Evolutionary conservation across 2,113 vertebrate species (phyloP).

Genomic region (Glaucidium brasilianum): DNA sequence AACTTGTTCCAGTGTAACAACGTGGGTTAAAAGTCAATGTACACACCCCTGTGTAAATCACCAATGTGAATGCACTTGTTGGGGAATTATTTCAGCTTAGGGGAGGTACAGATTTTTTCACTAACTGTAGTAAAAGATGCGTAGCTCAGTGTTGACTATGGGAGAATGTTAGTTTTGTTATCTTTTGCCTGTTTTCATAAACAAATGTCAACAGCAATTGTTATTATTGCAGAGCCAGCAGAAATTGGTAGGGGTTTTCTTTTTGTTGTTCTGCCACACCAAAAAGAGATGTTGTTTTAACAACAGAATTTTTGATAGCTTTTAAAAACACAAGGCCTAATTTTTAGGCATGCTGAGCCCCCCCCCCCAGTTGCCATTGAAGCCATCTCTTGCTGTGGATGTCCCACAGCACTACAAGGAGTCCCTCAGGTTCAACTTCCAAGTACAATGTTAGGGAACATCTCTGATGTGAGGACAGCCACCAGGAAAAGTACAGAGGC

Average conservation of each 20-base stretch:
- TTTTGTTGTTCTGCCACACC: not conserved
- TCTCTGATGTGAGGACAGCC: not conserved
- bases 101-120: not conserved
- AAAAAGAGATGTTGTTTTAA: not conserved
- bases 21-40: not conserved
- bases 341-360: not conserved
- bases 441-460: not conserved
- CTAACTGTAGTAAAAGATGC: not conserved
- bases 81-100: not conserved
- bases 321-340: not conserved
- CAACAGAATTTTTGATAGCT: constrained; percentile 2
- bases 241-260: not conserved
- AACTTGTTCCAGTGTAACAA: not conserved
- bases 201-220: not conserved
- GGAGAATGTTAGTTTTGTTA: not conserved
- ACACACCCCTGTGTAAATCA: not conserved
- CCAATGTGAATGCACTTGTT: not conserved
- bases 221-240: constrained; percentile 30
- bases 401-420: not conserved
- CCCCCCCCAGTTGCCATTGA: not conserved
- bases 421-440: not conserved
- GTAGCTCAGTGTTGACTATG: not conserved
- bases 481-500: not conserved
- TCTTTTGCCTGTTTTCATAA: constrained; percentile 22
- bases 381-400: not conserved